These are phyloP conservation scores for Gallinago jamesoni DNA, from an alignment of 2,113 vertebrate genomes.

Conservation along the genomic window DNA sequence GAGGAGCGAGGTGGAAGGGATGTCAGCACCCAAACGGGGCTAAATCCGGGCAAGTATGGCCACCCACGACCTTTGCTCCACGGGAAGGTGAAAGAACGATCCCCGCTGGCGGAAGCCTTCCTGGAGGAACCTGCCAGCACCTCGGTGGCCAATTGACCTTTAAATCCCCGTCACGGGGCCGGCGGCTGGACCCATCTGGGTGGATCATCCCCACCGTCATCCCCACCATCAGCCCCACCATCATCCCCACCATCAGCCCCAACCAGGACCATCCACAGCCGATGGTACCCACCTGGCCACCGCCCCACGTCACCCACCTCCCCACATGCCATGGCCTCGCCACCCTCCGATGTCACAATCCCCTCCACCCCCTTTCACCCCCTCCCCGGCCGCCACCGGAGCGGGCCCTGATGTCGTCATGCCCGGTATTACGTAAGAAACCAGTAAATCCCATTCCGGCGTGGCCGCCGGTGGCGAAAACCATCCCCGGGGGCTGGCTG, in stretches of 20 bases:
- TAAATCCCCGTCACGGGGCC: neutral
- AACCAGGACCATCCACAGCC: neutral
- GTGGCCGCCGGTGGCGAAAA: neutral
- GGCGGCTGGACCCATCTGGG: accelerated
- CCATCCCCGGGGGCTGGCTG: neutral
- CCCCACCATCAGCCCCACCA: too few relatives aligned
- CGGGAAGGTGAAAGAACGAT: accelerated
- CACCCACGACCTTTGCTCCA: neutral
- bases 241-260: neutral
- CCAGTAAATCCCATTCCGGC: neutral
- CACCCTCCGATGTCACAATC: neutral
- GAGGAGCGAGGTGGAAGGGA: neutral
- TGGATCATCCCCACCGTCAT: neutral
- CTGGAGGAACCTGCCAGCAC: accelerated
- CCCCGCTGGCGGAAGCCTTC: too few relatives aligned
- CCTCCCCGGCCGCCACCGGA: too few relatives aligned
- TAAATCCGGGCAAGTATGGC: neutral
- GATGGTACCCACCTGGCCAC: neutral
- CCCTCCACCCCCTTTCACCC: neutral
- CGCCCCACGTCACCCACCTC: too few relatives aligned
- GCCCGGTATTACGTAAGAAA: neutral
- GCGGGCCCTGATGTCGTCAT: neutral
- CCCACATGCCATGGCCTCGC: neutral
- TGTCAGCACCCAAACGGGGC: accelerated
- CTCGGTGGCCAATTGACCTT: neutral